A percentile compares a stretch with the other conserved stretches of the same genome.
These are phyloP conservation scores for Eupithecia dodoneata DNA, from an alignment of 2,888 invertebrate species.

Conservation along the genomic window DNA sequence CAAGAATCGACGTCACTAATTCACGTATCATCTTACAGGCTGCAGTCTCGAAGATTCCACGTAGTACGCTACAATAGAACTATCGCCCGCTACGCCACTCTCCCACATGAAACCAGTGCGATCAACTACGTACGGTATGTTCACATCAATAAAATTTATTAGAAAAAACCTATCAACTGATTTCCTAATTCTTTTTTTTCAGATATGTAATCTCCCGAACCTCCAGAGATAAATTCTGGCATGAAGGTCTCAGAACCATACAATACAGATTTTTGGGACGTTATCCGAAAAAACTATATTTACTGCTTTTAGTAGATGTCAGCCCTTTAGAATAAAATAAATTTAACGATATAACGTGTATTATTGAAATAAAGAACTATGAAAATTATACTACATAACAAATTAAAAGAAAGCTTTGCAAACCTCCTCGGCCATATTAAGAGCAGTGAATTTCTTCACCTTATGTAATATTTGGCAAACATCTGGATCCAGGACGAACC, in stretches of 20 bases:
- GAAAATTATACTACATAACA: conserved; percentile 8
- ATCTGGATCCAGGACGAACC: conserved; percentile 64
- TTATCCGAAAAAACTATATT: conserved; percentile 87
- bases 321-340: conserved; percentile 54
- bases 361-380: conserved; percentile 6
- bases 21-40: conserved; percentile 9
- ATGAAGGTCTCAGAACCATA: conserved; percentile 16
- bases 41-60: conserved; percentile 78
- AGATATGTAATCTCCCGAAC: conserved; percentile 1
- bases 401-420: conserved; percentile 50
- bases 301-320: conserved; percentile 89
- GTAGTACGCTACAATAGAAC: conserved; percentile 93
- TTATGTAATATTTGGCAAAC: conserved; percentile 70
- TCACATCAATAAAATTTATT: background rate
- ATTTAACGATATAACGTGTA: background rate
- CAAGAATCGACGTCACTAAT: background rate
- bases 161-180: background rate
- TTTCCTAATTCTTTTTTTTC: background rate
- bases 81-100: conserved; percentile 95
- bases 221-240: conserved; percentile 3
- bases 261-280: conserved; percentile 87
- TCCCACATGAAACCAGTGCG: conserved; percentile 86
- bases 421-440: conserved; percentile 63
- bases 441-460: conserved; percentile 70
- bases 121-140: conserved; percentile 72